A percentile compares a stretch with the other conserved stretches of the same genome.
Conservation (phyloP, 2,888 invertebrate genomes). For the Anoncus sp. region DNA sequence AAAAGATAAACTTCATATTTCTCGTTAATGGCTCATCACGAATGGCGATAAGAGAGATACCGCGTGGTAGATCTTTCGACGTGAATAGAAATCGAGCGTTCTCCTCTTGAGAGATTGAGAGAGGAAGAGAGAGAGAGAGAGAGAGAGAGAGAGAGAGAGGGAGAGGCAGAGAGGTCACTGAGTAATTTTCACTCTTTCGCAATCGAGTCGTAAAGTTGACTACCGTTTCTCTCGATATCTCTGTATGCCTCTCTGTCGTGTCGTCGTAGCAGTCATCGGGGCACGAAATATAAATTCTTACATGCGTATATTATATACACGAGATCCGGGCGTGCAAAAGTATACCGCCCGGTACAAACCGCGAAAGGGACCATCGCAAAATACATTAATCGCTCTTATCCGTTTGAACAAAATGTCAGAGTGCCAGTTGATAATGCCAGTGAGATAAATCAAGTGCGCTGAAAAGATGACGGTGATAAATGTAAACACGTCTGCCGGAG, state of each 20-base stretch:
- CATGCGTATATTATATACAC: slow-evolving; percentile 12
- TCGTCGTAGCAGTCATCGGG: slow-evolving; percentile 37
- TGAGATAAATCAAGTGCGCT: slow-evolving; percentile 82
- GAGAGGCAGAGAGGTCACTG: slow-evolving; percentile 1
- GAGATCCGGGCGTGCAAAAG: slow-evolving; percentile 24
- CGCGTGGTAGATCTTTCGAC: slow-evolving; percentile 23
- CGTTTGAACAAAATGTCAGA: slow-evolving; percentile 82
- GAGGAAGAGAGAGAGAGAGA: not conserved
- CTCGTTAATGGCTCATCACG: slow-evolving; percentile 43
- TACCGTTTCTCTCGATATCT: slow-evolving; percentile 13
- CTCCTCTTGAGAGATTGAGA: not conserved
- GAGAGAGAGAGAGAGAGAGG: not conserved
- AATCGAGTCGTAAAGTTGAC: slow-evolving; percentile 47
- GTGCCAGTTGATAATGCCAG: slow-evolving; percentile 82
- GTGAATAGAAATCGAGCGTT: slow-evolving; percentile 7
- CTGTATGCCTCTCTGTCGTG: not conserved
- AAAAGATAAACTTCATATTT: slow-evolving; percentile 37
- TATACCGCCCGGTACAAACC: slow-evolving; percentile 17
- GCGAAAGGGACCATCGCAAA: slow-evolving; percentile 39
- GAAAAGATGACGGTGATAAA: slow-evolving; percentile 83
- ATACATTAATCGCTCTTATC: slow-evolving; percentile 77
- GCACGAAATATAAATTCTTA: slow-evolving; percentile 49
- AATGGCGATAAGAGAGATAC: slow-evolving; percentile 28
- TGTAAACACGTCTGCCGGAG: slow-evolving; percentile 79
- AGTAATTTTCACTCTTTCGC: slow-evolving; percentile 32